phyloP scores from a whole-genome alignment of 2,113 vertebrate genomes.

The Microtus montanus region DNA sequence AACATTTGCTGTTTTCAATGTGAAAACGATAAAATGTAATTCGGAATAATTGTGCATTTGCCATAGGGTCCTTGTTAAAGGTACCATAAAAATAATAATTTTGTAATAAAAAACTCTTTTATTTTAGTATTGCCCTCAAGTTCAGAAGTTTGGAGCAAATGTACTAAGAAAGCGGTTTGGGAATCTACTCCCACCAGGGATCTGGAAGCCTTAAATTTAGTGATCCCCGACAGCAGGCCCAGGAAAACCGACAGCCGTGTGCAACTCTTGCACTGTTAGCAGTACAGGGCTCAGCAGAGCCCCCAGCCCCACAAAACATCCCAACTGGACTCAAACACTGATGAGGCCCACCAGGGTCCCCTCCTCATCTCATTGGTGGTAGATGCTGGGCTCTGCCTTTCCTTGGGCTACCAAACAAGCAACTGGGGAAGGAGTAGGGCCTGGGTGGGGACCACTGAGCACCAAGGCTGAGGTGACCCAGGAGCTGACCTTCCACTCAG shows the following conservation, averaged over 20 bases:
- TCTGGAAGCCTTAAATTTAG: conserved; percentile 80
- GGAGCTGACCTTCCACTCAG: conserved; percentile 54
- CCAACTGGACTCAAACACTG: background rate
- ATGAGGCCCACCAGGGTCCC: conserved; percentile 48
- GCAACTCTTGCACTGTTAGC: conserved; percentile 22
- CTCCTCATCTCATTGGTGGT: conserved; percentile 24
- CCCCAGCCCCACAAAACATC: conserved; percentile 51
- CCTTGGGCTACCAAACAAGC: conserved; percentile 64
- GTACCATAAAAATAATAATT: conserved; percentile 86
- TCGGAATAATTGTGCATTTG: conserved; percentile 84
- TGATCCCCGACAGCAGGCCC: conserved; percentile 71
- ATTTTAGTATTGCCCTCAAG: conserved; percentile 82
- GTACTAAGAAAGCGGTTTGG: conserved; percentile 80
- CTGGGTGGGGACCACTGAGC: conserved; percentile 76
- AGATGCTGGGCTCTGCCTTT: conserved; percentile 62
- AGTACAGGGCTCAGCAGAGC: conserved; percentile 68
- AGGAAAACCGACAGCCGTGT: conserved; percentile 55
- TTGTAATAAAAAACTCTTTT: conserved; percentile 78
- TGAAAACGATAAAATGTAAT: conserved; percentile 87
- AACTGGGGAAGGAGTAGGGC: background rate
- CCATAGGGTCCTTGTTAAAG: conserved; percentile 83
- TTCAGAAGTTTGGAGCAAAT: conserved; percentile 85
- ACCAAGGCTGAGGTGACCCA: conserved; percentile 68
- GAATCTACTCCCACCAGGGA: conserved; percentile 81
- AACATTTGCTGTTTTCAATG: conserved; percentile 88